A percentile compares a stretch with the other conserved stretches of the same genome.
phyloP scores from a whole-genome alignment of 2,888 invertebrate genomes.

The Cynaeus angustus region DNA sequence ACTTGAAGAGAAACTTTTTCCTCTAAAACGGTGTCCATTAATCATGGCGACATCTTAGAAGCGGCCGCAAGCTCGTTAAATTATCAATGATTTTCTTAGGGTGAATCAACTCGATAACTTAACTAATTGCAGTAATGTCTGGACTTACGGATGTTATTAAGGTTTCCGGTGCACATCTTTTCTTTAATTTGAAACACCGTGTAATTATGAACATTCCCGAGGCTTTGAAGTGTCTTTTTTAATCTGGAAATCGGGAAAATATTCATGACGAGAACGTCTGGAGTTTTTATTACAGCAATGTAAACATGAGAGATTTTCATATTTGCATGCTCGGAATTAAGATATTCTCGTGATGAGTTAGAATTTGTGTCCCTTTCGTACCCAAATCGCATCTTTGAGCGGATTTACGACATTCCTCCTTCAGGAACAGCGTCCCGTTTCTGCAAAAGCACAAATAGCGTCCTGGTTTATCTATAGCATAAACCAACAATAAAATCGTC shows the following conservation, averaged over 20 bases:
- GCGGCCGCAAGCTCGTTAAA: not conserved
- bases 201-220: conserved; percentile 45
- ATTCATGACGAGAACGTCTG: conserved; percentile 12
- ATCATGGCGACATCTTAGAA: conserved; percentile 26
- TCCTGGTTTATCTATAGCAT: conserved; percentile 24
- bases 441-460: conserved; percentile 19
- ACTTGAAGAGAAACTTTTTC: conserved; percentile 39
- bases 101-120: conserved; percentile 46
- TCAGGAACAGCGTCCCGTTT: no score
- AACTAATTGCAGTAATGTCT: conserved; percentile 48
- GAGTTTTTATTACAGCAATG: conserved; percentile 10
- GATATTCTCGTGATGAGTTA: not conserved
- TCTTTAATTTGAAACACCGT: conserved; percentile 46
- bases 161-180: conserved; percentile 48
- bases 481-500: conserved; percentile 35
- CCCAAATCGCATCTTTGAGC: not conserved
- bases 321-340: not conserved
- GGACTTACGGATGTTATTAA: conserved; percentile 48
- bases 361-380: not conserved
- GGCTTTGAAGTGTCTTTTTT: conserved; percentile 40
- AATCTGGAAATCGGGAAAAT: conserved; percentile 21
- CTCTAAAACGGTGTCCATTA: conserved; percentile 34
- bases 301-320: conserved; percentile 2
- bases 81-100: conserved; percentile 42
- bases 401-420: not conserved